Conservation (phyloP, 2,888 invertebrate species). For the Parthenolecanium corni region DNA sequence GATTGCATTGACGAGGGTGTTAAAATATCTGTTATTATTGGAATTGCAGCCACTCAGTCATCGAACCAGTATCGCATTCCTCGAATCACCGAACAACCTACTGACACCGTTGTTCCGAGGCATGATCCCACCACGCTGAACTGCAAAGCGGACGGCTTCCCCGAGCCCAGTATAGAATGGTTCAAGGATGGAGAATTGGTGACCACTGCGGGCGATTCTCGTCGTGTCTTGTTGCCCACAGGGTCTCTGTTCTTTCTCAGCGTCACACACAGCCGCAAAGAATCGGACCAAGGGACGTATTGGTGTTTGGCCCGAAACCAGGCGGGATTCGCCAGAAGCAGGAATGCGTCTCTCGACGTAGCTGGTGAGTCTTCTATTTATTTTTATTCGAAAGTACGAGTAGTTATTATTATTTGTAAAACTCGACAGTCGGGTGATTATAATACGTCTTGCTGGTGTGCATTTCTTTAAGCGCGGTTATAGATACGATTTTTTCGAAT, state of each 20-base stretch:
- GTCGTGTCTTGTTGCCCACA: constrained; percentile 75
- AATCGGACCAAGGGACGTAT: constrained; percentile 87
- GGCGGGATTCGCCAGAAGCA: constrained; percentile 76
- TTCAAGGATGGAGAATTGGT: constrained; percentile 77
- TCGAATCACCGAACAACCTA: constrained; percentile 91
- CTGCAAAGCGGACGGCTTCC: constrained; percentile 92
- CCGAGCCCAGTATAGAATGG: constrained; percentile 86
- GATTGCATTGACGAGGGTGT: no score
- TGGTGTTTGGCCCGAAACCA: constrained; percentile 93
- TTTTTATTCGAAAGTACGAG: no score
- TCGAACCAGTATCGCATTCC: constrained; percentile 79
- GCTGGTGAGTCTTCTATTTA: constrained; percentile 73
- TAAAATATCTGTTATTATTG: no score
- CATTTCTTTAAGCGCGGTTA: no score
- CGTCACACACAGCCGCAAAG: constrained; percentile 88
- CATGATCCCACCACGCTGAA: constrained; percentile 95
- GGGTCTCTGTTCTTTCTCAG: constrained; percentile 90
- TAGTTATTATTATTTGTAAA: no score
- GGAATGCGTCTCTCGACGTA: constrained; percentile 88
- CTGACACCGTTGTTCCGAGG: constrained; percentile 88
- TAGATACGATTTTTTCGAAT: no score
- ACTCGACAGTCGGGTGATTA: no score
- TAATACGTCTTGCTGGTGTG: no score
- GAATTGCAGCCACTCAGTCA: constrained; percentile 2
- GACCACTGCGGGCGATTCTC: constrained; percentile 59